phyloP scores from a whole-genome alignment of 1,140 invertebrate species.

The Triops cancriformis region DNA sequence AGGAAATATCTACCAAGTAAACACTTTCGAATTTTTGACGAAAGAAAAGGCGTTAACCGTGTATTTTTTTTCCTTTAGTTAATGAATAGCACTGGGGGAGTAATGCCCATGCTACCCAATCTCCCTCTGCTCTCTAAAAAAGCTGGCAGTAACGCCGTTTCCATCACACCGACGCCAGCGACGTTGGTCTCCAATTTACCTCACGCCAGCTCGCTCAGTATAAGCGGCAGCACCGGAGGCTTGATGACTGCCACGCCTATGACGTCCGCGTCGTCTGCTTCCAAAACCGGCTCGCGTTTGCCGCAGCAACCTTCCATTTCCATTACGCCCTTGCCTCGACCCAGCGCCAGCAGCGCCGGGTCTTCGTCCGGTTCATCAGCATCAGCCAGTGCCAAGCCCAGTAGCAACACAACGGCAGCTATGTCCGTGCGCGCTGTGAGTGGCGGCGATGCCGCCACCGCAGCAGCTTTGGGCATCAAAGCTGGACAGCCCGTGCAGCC shows the following conservation, averaged over 20 bases:
- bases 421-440: conserved; percentile 32
- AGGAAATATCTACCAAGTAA: conserved; percentile 2
- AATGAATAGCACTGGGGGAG: neutral
- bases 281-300: neutral
- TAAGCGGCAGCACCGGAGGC: neutral
- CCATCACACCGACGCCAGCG: neutral
- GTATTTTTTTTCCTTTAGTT: neutral
- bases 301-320: conserved; percentile 74
- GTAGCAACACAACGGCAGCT: conserved; percentile 18
- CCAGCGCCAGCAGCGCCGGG: conserved; percentile 40
- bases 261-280: neutral
- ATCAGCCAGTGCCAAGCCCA: neutral
- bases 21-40: neutral
- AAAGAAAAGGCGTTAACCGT: neutral
- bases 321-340: conserved; percentile 74
- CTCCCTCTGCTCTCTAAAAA: neutral
- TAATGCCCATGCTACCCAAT: neutral
- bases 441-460: conserved; percentile 40
- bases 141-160: neutral
- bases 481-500: conserved; percentile 37
- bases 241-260: neutral
- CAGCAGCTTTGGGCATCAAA: conserved; percentile 28
- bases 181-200: neutral
- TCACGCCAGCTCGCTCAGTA: neutral
- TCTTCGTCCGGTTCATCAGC: conserved; percentile 11